Evolutionary conservation across 2,113 vertebrate species (phyloP).

Genomic region (Otus sunia): DNA sequence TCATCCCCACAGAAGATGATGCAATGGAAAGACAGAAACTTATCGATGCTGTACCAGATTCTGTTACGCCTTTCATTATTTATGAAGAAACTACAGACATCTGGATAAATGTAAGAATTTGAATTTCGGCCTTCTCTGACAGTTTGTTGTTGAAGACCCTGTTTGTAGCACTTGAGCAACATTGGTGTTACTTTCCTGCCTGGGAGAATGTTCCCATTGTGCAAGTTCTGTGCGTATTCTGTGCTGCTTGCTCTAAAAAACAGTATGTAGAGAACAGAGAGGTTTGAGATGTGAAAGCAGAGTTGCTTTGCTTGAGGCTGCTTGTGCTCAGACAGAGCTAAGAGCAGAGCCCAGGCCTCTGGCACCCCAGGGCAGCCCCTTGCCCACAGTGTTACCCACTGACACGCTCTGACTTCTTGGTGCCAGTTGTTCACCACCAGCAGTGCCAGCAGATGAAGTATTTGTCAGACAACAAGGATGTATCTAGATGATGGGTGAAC

Average conservation of each 20-base stretch:
- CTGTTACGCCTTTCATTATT: conserved; percentile 78
- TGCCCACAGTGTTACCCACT: not conserved
- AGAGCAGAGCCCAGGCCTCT: not conserved
- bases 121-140: not conserved
- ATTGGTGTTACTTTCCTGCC: not conserved
- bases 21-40: conserved; percentile 79
- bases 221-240: not conserved
- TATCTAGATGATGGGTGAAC: not conserved
- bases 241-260: not conserved
- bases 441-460: not conserved
- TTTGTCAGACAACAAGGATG: not conserved
- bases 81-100: conserved; percentile 85
- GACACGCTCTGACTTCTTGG: not conserved
- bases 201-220: not conserved
- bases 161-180: accelerated
- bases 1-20: conserved; percentile 80
- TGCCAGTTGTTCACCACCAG: not conserved
- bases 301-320: not conserved
- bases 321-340: not conserved
- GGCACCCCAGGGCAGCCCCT: not conserved
- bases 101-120: conserved; percentile 83
- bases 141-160: not conserved
- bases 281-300: not conserved
- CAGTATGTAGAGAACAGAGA: not conserved
- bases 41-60: conserved; percentile 76